Evolutionary conservation across 2,797 vertebrate species (phyloP).

Genomic region (Moxostoma hubbsi): DNA sequence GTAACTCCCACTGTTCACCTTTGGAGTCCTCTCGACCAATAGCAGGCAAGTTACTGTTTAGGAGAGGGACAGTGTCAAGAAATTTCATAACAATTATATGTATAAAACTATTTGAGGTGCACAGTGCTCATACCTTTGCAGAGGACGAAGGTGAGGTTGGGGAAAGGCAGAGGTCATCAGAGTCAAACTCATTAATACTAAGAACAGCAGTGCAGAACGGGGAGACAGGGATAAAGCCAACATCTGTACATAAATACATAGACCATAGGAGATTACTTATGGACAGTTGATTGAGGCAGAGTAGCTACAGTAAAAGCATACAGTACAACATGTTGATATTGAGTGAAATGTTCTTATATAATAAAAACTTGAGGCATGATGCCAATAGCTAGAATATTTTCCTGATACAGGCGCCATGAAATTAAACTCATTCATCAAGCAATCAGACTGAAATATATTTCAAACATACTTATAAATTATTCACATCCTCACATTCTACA

Average conservation of each 20-base stretch:
- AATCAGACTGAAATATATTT: constrained; percentile 22
- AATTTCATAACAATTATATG: neutral
- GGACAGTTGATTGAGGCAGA: neutral
- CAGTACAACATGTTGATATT: neutral
- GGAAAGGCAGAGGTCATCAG: constrained; percentile 70
- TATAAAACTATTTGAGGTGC: neutral
- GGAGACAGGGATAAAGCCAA: constrained; percentile 46
- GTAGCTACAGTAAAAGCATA: neutral
- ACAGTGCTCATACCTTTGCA: constrained; percentile 57
- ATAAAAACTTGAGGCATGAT: neutral
- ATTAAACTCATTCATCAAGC: constrained; percentile 37
- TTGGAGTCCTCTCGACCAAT: constrained; percentile 60
- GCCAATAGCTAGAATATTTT: neutral
- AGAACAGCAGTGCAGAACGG: constrained; percentile 59
- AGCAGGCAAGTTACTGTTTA: constrained; percentile 59
- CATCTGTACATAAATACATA: constrained; percentile 63
- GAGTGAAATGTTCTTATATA: neutral
- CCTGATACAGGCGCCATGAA: constrained; percentile 24
- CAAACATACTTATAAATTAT: constrained; percentile 13
- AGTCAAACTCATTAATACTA: constrained; percentile 69
- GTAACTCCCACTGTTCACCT: constrained; percentile 65
- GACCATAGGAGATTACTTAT: constrained; percentile 38
- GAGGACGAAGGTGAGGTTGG: constrained; percentile 64
- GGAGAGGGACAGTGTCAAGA: neutral
- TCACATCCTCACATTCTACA: neutral